Percentiles rank a stretch among this genome's conserved stretches.
Evolutionary conservation across 23 tunicate species (phyloP).

Genomic region (Corella eumyota): DNA sequence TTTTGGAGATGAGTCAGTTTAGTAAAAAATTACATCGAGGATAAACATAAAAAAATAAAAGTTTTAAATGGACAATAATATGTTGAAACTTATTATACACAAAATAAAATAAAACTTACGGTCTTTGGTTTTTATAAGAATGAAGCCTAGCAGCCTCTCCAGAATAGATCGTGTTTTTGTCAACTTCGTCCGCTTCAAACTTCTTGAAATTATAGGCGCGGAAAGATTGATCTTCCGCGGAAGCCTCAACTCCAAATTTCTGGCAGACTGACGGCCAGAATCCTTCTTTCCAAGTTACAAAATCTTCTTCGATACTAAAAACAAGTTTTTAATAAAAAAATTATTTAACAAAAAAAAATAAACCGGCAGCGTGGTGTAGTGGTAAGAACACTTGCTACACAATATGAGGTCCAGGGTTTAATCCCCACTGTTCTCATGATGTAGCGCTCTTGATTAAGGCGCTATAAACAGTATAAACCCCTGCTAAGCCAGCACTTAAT

Average conservation of each 20-base stretch:
- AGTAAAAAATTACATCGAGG: no score
- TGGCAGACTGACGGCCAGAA: slow-evolving; percentile 91
- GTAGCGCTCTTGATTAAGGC: no score
- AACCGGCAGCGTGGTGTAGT: no score
- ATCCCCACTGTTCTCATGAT: no score
- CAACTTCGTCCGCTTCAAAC: slow-evolving; percentile 31
- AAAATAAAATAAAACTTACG: slow-evolving; percentile 40
- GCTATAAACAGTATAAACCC: no score
- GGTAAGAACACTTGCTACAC: no score
- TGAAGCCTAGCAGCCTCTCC: slow-evolving; percentile 90
- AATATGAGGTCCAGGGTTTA: no score
- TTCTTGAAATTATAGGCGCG: slow-evolving; percentile 46
- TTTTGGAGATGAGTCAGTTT: no score
- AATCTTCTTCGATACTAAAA: slow-evolving; percentile 92
- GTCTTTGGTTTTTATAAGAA: slow-evolving; percentile 85
- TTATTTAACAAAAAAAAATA: no score
- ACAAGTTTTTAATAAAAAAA: no score
- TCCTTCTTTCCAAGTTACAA: slow-evolving; percentile 98
- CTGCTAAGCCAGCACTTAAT: no score
- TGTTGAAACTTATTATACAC: not conserved
- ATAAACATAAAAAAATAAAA: not conserved
- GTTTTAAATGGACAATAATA: not conserved
- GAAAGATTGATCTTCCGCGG: slow-evolving; percentile 55
- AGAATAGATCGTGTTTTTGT: slow-evolving; percentile 37
- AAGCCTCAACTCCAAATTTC: slow-evolving; percentile 59